A percentile compares a stretch with the other conserved stretches of the same genome.
These are phyloP conservation scores for Albula goreensis DNA, from an alignment of 2,113 vertebrate genomes.

Conservation along the genomic window DNA sequence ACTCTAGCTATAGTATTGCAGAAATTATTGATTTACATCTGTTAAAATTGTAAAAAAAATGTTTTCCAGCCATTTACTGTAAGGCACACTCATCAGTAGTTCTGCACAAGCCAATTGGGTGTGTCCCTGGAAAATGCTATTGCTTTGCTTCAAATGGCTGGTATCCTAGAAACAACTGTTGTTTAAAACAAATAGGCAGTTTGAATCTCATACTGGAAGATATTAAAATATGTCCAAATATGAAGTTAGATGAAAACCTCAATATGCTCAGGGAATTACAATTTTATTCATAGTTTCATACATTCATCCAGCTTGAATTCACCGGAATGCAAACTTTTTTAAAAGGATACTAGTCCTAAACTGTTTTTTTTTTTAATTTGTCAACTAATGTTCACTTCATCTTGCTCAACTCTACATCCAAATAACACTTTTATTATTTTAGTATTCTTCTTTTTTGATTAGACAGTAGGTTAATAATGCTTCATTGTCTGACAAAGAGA, in stretches of 20 bases:
- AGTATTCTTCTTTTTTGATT: background rate
- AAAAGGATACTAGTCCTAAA: background rate
- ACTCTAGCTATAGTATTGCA: too few relatives aligned
- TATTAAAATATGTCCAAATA: background rate
- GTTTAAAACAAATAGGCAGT: background rate
- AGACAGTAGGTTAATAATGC: background rate
- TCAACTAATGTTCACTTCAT: background rate
- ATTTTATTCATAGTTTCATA: background rate
- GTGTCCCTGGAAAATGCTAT: background rate
- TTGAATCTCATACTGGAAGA: background rate
- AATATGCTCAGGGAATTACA: background rate
- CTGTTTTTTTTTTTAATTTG: background rate
- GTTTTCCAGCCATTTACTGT: background rate
- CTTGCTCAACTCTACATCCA: background rate
- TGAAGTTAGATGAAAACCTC: too few relatives aligned
- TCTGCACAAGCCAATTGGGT: background rate
- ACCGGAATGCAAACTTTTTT: background rate
- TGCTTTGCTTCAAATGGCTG: background rate
- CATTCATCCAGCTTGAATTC: background rate
- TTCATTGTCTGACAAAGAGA: background rate
- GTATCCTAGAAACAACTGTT: background rate
- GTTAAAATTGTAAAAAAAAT: too few relatives aligned
- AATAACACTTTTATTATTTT: constrained; percentile 7
- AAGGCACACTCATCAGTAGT: background rate
- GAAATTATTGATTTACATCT: too few relatives aligned